Conservation (phyloP, 1,140 invertebrate species). For the Agraylea sexmaculata region DNA sequence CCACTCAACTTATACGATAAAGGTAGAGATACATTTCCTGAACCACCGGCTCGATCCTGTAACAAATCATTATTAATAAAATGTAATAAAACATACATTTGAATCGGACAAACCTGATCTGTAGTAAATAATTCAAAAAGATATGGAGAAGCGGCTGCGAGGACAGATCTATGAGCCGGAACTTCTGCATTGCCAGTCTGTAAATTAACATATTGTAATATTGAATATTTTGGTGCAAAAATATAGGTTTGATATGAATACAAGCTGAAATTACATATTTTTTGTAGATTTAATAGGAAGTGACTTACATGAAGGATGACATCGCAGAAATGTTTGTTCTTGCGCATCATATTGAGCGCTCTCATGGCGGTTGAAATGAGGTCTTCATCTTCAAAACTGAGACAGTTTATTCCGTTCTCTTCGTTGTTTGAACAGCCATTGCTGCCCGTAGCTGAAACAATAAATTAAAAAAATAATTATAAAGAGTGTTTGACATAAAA, state of each 20-base stretch:
- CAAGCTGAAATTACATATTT: constrained; percentile 9
- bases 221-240: constrained; percentile 1
- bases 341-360: constrained; percentile 60
- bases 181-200: constrained; percentile 60
- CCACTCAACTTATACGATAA: constrained; percentile 53
- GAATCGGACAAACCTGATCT: constrained; percentile 31
- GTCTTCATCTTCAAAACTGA: constrained; percentile 25
- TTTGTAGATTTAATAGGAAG: constrained; percentile 19
- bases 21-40: constrained; percentile 13
- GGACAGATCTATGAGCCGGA: constrained; percentile 61
- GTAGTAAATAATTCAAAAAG: constrained; percentile 64
- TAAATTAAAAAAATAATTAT: background rate
- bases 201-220: constrained; percentile 5
- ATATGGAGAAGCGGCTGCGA: constrained; percentile 64
- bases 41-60: constrained; percentile 18
- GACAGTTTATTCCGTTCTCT: background rate
- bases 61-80: background rate
- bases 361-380: constrained; percentile 45
- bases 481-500: background rate
- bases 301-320: constrained; percentile 59
- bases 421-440: constrained; percentile 9
- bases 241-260: background rate
- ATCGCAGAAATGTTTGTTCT: constrained; percentile 69
- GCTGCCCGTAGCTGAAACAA: constrained; percentile 9
- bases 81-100: background rate